Evolutionary conservation across 1,140 invertebrate genomes (phyloP).

Genomic region (Caerostris darwini): DNA sequence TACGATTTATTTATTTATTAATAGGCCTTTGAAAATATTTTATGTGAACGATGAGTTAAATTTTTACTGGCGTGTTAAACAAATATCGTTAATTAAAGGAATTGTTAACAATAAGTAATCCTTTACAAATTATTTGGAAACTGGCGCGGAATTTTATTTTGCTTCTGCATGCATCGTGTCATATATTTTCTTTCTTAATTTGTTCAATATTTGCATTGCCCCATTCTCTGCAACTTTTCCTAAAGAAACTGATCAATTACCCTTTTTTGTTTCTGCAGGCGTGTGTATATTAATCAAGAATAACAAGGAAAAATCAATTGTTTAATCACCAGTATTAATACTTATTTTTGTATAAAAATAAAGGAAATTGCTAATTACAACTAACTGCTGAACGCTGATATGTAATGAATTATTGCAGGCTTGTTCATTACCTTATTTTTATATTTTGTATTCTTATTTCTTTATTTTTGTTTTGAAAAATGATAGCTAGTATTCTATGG

Average conservation of each 20-base stretch:
- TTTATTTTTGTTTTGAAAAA: not conserved
- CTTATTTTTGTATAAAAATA: not conserved
- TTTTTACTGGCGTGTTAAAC: too few species aligned
- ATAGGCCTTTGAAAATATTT: too few species aligned
- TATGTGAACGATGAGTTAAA: too few species aligned
- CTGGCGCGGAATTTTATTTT: not conserved
- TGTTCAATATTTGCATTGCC: not conserved
- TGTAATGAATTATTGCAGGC: not conserved
- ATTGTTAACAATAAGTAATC: conserved; percentile 7
- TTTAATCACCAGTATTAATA: not conserved
- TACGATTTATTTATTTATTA: too few species aligned
- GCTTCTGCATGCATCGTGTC: not conserved
- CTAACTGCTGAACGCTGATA: not conserved
- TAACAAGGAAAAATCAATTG: not conserved
- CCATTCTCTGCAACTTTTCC: not conserved
- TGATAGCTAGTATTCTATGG: not conserved
- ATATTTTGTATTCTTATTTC: not conserved
- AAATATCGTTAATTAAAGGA: not conserved
- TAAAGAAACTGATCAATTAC: conserved; percentile 1
- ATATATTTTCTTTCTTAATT: not conserved
- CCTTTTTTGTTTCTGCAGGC: not conserved
- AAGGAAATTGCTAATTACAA: not conserved
- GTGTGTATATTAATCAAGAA: not conserved
- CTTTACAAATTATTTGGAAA: not conserved
- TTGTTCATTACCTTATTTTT: not conserved